Conservation (phyloP, 1,140 invertebrate species). For the Schmidtea mediterranea region DNA sequence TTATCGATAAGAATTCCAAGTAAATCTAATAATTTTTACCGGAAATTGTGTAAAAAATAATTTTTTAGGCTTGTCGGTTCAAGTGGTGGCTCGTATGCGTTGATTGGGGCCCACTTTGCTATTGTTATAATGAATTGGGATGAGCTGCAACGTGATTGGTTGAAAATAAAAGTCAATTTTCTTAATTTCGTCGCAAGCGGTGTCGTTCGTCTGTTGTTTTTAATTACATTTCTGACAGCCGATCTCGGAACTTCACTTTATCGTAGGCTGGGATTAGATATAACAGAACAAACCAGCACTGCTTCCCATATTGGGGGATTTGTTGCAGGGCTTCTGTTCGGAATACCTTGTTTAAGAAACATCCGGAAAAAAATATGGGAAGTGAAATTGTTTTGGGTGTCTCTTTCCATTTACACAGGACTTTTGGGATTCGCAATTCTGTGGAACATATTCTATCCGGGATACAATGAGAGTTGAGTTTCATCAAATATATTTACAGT, state of each 20-base stretch:
- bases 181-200: constrained; percentile 1
- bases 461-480: neutral
- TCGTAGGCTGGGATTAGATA: constrained; percentile 12
- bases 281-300: constrained; percentile 13
- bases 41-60: neutral
- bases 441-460: constrained; percentile 18
- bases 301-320: constrained; percentile 21
- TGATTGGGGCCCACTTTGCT: constrained; percentile 75
- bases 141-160: constrained; percentile 5
- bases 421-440: constrained; percentile 16
- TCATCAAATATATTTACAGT: no score
- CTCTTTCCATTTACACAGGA: constrained; percentile 16
- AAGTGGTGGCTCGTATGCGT: constrained; percentile 73
- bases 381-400: constrained; percentile 18
- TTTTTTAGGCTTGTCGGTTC: constrained; percentile 54
- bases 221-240: constrained; percentile 10
- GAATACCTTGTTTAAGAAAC: constrained; percentile 21
- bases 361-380: constrained; percentile 21
- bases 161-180: neutral
- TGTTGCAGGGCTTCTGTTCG: constrained; percentile 19
- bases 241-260: constrained; percentile 20
- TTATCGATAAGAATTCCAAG: constrained; percentile 48
- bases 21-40: no score
- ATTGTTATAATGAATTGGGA: constrained; percentile 46
- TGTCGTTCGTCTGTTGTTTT: neutral